Evolutionary conservation across 2,888 invertebrate species (phyloP), one percentile per base, ranked within the genome.

Genomic region (Notodonta dromedarius): DNA sequence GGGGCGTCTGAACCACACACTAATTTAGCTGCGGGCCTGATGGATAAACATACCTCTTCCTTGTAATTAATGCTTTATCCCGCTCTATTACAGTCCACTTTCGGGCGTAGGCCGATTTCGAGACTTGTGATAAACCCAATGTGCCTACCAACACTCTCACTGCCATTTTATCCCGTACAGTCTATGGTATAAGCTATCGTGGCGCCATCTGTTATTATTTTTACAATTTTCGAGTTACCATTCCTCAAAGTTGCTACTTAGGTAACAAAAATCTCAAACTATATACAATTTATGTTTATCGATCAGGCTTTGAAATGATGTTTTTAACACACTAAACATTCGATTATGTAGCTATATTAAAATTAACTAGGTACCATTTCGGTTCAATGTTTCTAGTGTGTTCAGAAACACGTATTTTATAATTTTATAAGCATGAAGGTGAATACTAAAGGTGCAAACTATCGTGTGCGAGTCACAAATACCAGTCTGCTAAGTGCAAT

Each of bases 1-100:
- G 98, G 78, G 98, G 98, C 54, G 95, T 95, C 67, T 97, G 94
- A 95, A 70, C 57, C 11, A 9, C 14, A 12, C 58, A 40, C 51
- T 9, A 13, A 46, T 51, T n/a, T 57, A 24, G 50, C 42, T 52
- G 14, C 62, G 44, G 51, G 44, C 46, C 44, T 35, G 42, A 14
- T 60, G 59, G 62, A 66, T 62, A 60, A 58, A 70, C 65, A 56
- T 65, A 53, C n/a, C 4, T n/a, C 46, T 46, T n/a, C 13, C 9
- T 42, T n/a, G n/a, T n/a, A 0, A 46, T 46, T 24, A 24, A 24
- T 24, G 13, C 5, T 46, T 46, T n/a, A n/a, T 13, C 5, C 46
- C 4, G n/a, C 4, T 5, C n/a, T 5, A 46, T 44, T 12, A 44
- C 44, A 46, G 46, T 46, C n/a, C n/a, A 46, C 13, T 46, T 46